These are phyloP conservation scores for Heliconius hortense DNA, from an alignment of 2,888 invertebrate species.

Conservation along the genomic window DNA sequence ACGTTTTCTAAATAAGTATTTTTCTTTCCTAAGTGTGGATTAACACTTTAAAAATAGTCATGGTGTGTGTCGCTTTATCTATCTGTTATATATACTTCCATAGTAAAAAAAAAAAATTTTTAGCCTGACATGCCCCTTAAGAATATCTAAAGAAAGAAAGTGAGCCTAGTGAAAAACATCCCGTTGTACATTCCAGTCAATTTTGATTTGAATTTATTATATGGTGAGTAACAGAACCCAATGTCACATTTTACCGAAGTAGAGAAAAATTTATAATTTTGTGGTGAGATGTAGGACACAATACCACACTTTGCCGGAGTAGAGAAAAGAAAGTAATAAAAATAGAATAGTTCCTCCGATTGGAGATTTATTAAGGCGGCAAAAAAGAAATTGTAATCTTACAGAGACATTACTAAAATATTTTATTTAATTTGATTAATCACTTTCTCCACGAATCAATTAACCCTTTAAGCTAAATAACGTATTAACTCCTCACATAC, in stretches of 20 bases:
- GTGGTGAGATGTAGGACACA: neutral
- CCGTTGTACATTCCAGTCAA: neutral
- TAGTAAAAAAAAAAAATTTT: too few relatives aligned
- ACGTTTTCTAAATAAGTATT: too few relatives aligned
- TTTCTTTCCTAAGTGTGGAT: too few relatives aligned
- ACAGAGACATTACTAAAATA: slow-evolving; percentile 1
- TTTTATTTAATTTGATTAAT: slow-evolving; percentile 2
- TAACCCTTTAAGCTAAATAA: slow-evolving; percentile 1
- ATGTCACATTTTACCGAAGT: neutral
- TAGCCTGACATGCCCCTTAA: too few relatives aligned
- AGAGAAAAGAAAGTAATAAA: too few relatives aligned
- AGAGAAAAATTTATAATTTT: too few relatives aligned
- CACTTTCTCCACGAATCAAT: slow-evolving; percentile 10
- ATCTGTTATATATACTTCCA: slow-evolving; percentile 4
- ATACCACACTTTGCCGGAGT: too few relatives aligned
- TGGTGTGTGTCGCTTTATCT: slow-evolving; percentile 24
- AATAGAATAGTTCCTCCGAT: too few relatives aligned
- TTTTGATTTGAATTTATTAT: neutral
- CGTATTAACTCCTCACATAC: slow-evolving; percentile 4
- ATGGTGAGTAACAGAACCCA: neutral
- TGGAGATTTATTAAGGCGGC: neutral
- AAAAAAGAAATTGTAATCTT: neutral
- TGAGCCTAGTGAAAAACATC: neutral
- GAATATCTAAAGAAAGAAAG: neutral
- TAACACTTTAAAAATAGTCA: too few relatives aligned